These are phyloP conservation scores for Lampris incognitus DNA, from an alignment of 2,113 vertebrate species.

Conservation along the genomic window DNA sequence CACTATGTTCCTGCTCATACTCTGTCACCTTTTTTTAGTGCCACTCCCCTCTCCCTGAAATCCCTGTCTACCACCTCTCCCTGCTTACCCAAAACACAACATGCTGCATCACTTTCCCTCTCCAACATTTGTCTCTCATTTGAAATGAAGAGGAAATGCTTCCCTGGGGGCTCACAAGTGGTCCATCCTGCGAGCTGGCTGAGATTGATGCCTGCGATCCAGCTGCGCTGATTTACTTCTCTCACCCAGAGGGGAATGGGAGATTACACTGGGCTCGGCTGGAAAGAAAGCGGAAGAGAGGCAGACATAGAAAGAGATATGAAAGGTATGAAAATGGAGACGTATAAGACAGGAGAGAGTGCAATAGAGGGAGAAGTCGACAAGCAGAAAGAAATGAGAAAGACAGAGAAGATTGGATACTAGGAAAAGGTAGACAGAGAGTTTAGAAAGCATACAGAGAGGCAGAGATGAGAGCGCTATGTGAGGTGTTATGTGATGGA, in stretches of 20 bases:
- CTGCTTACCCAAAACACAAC: constrained; percentile 16
- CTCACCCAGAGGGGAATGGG: constrained; percentile 70
- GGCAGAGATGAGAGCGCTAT: neutral
- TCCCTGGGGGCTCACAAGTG: constrained; percentile 76
- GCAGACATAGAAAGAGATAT: constrained; percentile 42
- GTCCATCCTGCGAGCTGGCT: constrained; percentile 74
- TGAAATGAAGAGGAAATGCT: constrained; percentile 75
- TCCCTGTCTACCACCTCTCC: neutral
- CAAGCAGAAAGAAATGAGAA: neutral
- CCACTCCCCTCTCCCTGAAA: constrained; percentile 40
- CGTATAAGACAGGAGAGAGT: neutral
- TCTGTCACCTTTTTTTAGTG: constrained; percentile 54
- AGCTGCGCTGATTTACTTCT: constrained; percentile 83
- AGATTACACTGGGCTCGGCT: constrained; percentile 73
- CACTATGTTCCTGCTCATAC: no score
- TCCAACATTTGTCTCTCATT: constrained; percentile 76
- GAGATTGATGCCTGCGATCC: constrained; percentile 83
- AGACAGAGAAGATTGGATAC: constrained; percentile 14
- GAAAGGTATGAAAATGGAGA: neutral
- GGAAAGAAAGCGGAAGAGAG: constrained; percentile 58
- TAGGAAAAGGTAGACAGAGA: constrained; percentile 34
- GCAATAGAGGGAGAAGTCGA: neutral
- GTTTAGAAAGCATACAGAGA: neutral
- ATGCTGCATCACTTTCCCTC: constrained; percentile 44
- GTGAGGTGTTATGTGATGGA: constrained; percentile 56